phyloP scores from a whole-genome alignment of 1,140 invertebrate species.

The Drosophila orosa region DNA sequence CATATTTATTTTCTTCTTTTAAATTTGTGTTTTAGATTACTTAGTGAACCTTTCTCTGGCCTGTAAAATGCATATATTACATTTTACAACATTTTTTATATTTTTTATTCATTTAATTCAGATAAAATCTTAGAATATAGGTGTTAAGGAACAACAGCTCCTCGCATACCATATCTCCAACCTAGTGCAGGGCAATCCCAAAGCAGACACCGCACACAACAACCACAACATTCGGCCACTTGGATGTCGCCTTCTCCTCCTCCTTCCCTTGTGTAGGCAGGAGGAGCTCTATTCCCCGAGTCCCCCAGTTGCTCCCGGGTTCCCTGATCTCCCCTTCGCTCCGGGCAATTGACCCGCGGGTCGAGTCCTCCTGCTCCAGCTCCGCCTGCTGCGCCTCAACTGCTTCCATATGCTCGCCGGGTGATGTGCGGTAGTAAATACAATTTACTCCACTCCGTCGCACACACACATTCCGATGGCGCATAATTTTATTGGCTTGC shows the following conservation, averaged over 20 bases:
- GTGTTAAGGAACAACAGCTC: neutral
- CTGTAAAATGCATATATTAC: too few relatives aligned
- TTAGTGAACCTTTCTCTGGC: neutral
- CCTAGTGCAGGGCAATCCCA: constrained; percentile 2
- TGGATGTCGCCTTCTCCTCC: constrained; percentile 18
- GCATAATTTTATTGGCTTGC: constrained; percentile 79
- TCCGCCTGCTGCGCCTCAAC: constrained; percentile 17
- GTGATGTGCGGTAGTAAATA: constrained; percentile 59
- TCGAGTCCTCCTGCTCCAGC: neutral
- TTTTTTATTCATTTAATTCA: too few relatives aligned
- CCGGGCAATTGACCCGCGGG: constrained; percentile 40
- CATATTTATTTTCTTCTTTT: neutral
- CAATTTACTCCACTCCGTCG: constrained; percentile 75
- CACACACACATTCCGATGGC: constrained; percentile 69
- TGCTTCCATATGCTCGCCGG: constrained; percentile 43
- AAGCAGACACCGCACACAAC: constrained; percentile 23
- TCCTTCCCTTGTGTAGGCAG: constrained; percentile 18
- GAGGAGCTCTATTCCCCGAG: constrained; percentile 6
- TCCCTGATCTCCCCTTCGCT: constrained; percentile 6
- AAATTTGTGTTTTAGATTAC: neutral
- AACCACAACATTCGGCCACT: constrained; percentile 38
- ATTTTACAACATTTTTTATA: neutral
- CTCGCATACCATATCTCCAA: neutral
- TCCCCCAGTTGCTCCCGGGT: neutral
- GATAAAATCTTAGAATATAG: neutral